Evolutionary conservation across 2,888 invertebrate genomes (phyloP), one percentile per base, ranked within the genome.

Genomic region (Volucella zonaria): DNA sequence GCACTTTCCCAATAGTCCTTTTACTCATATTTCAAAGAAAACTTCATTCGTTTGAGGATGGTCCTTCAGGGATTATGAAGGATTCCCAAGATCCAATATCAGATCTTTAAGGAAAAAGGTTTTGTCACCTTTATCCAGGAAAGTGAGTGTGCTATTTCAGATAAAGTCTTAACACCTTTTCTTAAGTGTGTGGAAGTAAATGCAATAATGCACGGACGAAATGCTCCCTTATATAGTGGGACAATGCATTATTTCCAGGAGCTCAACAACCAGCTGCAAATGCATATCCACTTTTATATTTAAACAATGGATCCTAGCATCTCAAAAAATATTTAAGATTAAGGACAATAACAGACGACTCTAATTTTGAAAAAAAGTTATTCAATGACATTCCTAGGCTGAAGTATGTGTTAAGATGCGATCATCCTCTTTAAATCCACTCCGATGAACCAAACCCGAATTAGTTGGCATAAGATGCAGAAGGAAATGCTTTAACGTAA

Each of bases 1-100:
- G 67, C 61, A 67, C 52, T 74, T 78, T 59, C 45, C 68, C 51
- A 9, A 38, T 42, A 56, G 67, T 62, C 56, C 23, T 18, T 9
- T 10, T 15, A 12, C 10, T 78, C 64, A 45, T 45, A 12, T 66
- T 68, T 73, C 66, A n/a, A 54, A 3, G 3, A 15, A 31, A 38
- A 6, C 52, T n/a, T 61, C 12, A 14, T 15, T n/a, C 31, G 15
- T 56, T 38, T 14, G 23, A 9, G 3, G 52, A 31, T 10, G 42
- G 14, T 1, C 42, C 52, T 23, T 43, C 8, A 14, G 42, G 52
- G 67, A 43, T 42, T 51, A 42, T 1, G n/a, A 14, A 40, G 9
- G 40, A 12, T 31, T 45, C 38, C 38, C 8, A 18, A 8, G 43
- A 59, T 59, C 59, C 15, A n/a, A 54, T 31, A 14, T 58, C n/a